phyloP scores from a whole-genome alignment of 2,888 invertebrate genomes.

The Portevinia maculata region DNA sequence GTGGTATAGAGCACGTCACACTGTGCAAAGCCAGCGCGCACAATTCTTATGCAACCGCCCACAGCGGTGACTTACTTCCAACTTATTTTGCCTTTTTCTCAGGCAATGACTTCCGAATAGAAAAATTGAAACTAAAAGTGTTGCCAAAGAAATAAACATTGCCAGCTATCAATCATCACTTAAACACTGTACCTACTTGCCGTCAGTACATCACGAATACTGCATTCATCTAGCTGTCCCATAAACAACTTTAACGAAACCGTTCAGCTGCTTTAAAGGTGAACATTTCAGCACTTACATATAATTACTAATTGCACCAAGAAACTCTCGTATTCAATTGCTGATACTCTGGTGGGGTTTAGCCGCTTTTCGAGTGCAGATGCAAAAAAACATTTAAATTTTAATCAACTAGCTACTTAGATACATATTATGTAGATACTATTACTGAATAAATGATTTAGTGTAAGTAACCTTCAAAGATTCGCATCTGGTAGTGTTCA shows the following conservation, averaged over 20 bases:
- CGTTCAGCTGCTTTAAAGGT: slow-evolving; percentile 53
- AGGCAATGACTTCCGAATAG: neutral
- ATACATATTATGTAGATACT: too few species aligned
- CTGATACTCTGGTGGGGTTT: too few species aligned
- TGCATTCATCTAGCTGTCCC: slow-evolving; percentile 67
- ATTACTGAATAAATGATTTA: too few species aligned
- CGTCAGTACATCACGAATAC: slow-evolving; percentile 62
- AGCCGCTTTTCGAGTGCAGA: too few species aligned
- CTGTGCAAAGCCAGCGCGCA: too few species aligned
- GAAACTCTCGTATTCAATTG: too few species aligned
- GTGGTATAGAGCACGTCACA: too few species aligned
- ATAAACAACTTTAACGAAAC: slow-evolving; percentile 67
- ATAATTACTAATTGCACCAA: slow-evolving; percentile 43
- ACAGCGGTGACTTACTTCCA: neutral
- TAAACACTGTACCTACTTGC: slow-evolving; percentile 61
- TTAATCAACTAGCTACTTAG: too few species aligned
- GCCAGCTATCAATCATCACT: slow-evolving; percentile 54
- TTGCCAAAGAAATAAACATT: slow-evolving; percentile 42
- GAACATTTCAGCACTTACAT: slow-evolving; percentile 64
- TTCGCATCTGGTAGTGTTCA: too few species aligned
- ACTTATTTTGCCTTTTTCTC: neutral
- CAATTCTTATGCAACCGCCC: too few species aligned
- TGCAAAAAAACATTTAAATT: too few species aligned
- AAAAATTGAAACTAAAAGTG: slow-evolving; percentile 39
- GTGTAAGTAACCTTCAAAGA: too few species aligned